Evolutionary conservation across 2,888 invertebrate species (phyloP).

Genomic region (Ferdinandea cuprea): DNA sequence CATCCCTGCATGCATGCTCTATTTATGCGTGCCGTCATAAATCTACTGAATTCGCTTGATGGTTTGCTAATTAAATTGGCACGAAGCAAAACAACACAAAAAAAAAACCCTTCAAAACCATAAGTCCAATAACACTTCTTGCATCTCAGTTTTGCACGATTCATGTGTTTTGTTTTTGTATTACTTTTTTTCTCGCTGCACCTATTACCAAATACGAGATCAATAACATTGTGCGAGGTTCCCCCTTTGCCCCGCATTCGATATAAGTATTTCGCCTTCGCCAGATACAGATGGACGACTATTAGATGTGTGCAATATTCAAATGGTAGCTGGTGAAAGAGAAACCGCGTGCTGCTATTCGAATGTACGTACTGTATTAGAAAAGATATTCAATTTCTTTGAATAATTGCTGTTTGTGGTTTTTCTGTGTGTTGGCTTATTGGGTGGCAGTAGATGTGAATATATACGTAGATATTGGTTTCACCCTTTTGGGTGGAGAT

Average conservation of each 20-base stretch:
- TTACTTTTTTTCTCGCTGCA: conserved; percentile 37
- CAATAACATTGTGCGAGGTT: conserved; percentile 57
- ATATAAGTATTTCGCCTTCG: conserved; percentile 44
- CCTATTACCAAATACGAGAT: conserved; percentile 73
- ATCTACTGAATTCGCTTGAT: conserved; percentile 42
- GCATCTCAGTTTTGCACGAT: conserved; percentile 64
- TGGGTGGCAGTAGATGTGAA: conserved; percentile 54
- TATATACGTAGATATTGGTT: conserved; percentile 7
- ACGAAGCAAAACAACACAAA: conserved; percentile 41
- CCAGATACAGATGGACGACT: conserved; percentile 20
- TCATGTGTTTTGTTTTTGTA: conserved; percentile 32
- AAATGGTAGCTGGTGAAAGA: conserved; percentile 69
- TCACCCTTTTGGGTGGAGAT: conserved; percentile 51
- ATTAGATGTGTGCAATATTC: conserved; percentile 58
- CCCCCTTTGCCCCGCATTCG: conserved; percentile 45
- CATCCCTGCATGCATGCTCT: conserved; percentile 44
- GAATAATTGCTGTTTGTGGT: conserved; percentile 71
- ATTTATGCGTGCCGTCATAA: conserved; percentile 63
- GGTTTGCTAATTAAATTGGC: conserved; percentile 67
- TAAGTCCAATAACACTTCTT: conserved; percentile 32
- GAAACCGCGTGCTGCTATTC: conserved; percentile 51
- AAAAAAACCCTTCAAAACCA: too few species aligned
- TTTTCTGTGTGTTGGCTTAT: conserved; percentile 45
- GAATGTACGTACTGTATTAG: conserved; percentile 42
- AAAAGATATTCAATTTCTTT: conserved; percentile 72